A percentile compares a stretch with the other conserved stretches of the same genome.
Evolutionary conservation across 1,140 invertebrate genomes (phyloP).

Genomic region (Agraylea sexmaculata): DNA sequence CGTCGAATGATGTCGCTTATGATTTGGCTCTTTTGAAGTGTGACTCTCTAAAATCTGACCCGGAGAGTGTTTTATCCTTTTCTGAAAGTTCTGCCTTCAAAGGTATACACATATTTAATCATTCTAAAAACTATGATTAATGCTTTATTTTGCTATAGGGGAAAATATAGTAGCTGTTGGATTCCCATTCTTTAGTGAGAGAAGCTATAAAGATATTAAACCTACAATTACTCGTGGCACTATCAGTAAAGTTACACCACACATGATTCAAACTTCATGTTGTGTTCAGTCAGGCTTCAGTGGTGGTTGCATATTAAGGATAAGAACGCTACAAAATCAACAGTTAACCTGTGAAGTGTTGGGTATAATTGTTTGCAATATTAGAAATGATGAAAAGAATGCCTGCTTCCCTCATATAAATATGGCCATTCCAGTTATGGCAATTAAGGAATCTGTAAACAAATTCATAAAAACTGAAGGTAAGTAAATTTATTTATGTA

Average conservation of each 20-base stretch:
- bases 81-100: conserved; percentile 23
- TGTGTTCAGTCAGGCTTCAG: conserved; percentile 48
- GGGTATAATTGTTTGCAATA: conserved; percentile 43
- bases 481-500: conserved; percentile 18
- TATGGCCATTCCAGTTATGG: conserved; percentile 40
- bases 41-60: conserved; percentile 25
- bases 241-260: conserved; percentile 35
- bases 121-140: too few relatives aligned
- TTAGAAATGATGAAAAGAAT: conserved; percentile 28
- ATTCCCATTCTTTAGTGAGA: conserved; percentile 42
- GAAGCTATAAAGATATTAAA: conserved; percentile 26
- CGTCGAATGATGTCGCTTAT: conserved; percentile 29
- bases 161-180: conserved; percentile 41
- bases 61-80: conserved; percentile 25
- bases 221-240: conserved; percentile 41
- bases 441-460: conserved; percentile 28
- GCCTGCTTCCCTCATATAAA: conserved; percentile 41
- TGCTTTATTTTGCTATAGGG: conserved; percentile 27
- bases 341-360: conserved; percentile 31
- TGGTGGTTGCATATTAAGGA: conserved; percentile 43
- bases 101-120: conserved; percentile 9
- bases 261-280: conserved; percentile 46
- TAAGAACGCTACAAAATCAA: conserved; percentile 15
- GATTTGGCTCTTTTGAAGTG: conserved; percentile 33
- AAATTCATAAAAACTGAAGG: conserved; percentile 36